Percentiles rank a stretch among this genome's conserved stretches.
phyloP scores from a whole-genome alignment of 2,113 vertebrate species.

The Myodes glareolus region DNA sequence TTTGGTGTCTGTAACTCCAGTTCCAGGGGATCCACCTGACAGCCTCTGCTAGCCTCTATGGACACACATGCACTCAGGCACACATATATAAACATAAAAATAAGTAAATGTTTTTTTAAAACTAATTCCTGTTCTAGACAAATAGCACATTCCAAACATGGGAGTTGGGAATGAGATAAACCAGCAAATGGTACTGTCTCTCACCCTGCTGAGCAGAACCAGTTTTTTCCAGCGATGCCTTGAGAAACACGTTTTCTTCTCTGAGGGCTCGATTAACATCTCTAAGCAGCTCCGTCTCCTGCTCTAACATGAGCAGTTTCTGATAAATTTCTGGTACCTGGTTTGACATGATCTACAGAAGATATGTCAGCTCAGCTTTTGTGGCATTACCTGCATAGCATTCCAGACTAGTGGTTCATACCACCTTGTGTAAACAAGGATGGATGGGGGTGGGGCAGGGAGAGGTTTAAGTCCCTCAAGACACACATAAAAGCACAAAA shows the following conservation, averaged over 20 bases:
- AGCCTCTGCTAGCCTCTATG: background rate
- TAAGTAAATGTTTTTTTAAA: background rate
- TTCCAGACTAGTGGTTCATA: background rate
- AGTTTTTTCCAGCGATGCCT: constrained; percentile 83
- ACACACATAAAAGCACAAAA: background rate
- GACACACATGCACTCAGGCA: background rate
- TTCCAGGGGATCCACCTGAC: background rate
- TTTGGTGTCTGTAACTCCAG: background rate
- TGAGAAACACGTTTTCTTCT: constrained; percentile 89
- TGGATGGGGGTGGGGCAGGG: rapidly evolving
- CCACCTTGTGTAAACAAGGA: background rate
- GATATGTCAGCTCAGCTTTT: background rate
- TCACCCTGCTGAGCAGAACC: constrained; percentile 78
- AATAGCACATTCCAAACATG: background rate
- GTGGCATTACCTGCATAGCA: background rate
- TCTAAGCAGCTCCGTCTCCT: constrained; percentile 88
- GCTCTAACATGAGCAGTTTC: constrained; percentile 86
- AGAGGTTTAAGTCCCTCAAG: background rate
- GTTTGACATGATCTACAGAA: constrained; percentile 72
- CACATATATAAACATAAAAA: background rate
- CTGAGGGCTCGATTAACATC: constrained; percentile 86
- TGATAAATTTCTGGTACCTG: constrained; percentile 82
- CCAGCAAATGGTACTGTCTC: background rate
- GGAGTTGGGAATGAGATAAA: background rate
- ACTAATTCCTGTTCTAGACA: background rate